Percentiles rank a stretch among this genome's conserved stretches.
Conservation (phyloP, 1,140 invertebrate genomes). For the Diachasmimorpha longicaudata region DNA sequence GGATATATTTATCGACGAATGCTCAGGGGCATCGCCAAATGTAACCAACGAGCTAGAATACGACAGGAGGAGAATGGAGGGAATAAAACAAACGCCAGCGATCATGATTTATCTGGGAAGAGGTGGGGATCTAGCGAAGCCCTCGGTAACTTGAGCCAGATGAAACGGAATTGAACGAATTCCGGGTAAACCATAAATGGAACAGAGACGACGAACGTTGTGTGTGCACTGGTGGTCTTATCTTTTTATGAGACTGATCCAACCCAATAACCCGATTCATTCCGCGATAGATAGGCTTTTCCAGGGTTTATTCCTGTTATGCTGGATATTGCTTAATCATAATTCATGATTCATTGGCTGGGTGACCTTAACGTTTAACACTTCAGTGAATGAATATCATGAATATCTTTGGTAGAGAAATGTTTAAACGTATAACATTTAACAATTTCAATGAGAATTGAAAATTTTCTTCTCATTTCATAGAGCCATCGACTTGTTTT, state of each 20-base stretch:
- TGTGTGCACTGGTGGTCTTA: conserved; percentile 15
- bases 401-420: too few species aligned
- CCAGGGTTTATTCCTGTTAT: neutral
- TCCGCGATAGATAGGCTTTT: neutral
- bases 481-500: too few species aligned
- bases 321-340: neutral
- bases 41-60: neutral
- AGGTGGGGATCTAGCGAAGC: neutral
- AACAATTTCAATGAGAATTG: too few species aligned
- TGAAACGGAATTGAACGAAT: conserved; percentile 35
- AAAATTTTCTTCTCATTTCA: too few species aligned
- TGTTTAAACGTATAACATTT: too few species aligned
- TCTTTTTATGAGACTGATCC: conserved; percentile 30
- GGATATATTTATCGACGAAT: conserved; percentile 2
- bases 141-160: conserved; percentile 27
- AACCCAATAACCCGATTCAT: conserved; percentile 18
- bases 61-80: neutral
- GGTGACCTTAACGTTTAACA: too few species aligned
- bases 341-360: too few species aligned
- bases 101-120: conserved; percentile 17
- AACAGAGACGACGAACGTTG: neutral
- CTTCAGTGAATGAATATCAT: too few species aligned
- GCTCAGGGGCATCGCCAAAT: neutral
- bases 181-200: conserved; percentile 27
- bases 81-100: conserved; percentile 25